A percentile compares a stretch with the other conserved stretches of the same genome.
Evolutionary conservation across 2,888 invertebrate genomes (phyloP).

Genomic region (Hymenopus coronatus): DNA sequence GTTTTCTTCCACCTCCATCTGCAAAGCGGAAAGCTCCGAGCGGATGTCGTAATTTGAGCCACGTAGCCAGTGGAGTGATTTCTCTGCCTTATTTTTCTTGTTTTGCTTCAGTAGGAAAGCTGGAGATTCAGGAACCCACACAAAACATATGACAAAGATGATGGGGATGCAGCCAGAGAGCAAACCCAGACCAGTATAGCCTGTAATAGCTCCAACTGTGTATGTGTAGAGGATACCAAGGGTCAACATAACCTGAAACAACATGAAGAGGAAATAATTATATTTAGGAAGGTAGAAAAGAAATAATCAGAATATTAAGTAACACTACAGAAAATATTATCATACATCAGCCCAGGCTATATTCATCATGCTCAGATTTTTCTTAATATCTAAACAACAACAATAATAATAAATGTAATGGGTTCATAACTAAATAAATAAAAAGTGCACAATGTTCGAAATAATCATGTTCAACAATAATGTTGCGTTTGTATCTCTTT

Average conservation of each 20-base stretch:
- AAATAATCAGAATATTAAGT: too few species aligned
- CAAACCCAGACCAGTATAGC: slow-evolving; percentile 49
- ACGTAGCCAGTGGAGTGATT: slow-evolving; percentile 60
- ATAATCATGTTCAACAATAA: too few species aligned
- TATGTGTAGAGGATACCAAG: slow-evolving; percentile 76
- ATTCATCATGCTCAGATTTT: too few species aligned
- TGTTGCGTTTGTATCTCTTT: too few species aligned
- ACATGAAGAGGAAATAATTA: background rate
- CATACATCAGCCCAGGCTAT: too few species aligned
- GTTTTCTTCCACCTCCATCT: slow-evolving; percentile 51
- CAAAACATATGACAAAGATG: slow-evolving; percentile 45
- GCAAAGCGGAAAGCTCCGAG: slow-evolving; percentile 50
- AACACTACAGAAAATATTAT: too few species aligned
- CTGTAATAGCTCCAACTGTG: slow-evolving; percentile 47
- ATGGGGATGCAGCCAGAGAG: slow-evolving; percentile 48
- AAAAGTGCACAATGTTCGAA: too few species aligned
- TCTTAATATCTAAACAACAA: too few species aligned
- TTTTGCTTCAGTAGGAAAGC: slow-evolving; percentile 56
- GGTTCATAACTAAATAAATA: too few species aligned
- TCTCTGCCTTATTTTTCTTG: slow-evolving; percentile 55
- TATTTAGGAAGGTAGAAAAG: too few species aligned
- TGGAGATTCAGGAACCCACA: slow-evolving; percentile 68
- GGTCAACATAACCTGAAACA: slow-evolving; percentile 72
- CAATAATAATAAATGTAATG: too few species aligned
- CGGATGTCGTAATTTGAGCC: slow-evolving; percentile 58